A percentile compares a stretch with the other conserved stretches of the same genome.
Conservation (phyloP, 2,888 invertebrate genomes). For the Argyresthia goedartella region DNA sequence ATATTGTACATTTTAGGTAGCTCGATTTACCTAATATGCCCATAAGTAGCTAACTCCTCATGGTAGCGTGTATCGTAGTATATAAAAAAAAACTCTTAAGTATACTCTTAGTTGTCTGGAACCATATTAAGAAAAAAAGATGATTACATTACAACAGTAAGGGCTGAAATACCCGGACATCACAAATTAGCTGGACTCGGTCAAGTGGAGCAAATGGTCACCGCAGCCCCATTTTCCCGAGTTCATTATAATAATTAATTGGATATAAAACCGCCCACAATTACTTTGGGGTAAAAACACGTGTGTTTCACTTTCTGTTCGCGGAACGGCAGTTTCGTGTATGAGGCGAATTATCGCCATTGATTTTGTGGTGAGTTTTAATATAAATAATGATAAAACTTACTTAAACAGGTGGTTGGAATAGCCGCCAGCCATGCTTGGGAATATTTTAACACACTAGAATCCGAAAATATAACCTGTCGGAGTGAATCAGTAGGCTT, state of each 20-base stretch:
- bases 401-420: conserved; percentile 34
- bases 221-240: conserved; percentile 46
- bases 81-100: too few relatives aligned
- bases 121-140: too few relatives aligned
- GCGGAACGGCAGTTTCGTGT: conserved; percentile 27
- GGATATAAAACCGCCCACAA: conserved; percentile 58
- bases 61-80: too few relatives aligned
- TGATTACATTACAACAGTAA: too few relatives aligned
- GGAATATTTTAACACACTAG: conserved; percentile 1
- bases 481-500: too few relatives aligned
- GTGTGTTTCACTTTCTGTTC: conserved; percentile 27
- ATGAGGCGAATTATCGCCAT: conserved; percentile 57
- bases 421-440: conserved; percentile 9
- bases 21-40: too few relatives aligned
- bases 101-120: too few relatives aligned
- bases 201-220: conserved; percentile 38
- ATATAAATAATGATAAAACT: conserved; percentile 16
- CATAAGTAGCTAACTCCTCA: too few relatives aligned
- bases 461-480: too few relatives aligned
- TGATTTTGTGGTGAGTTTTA: conserved; percentile 22
- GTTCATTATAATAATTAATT: conserved; percentile 62
- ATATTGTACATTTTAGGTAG: not conserved
- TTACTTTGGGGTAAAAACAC: conserved; percentile 57
- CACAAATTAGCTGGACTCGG: conserved; percentile 54
- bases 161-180: conserved; percentile 37